A percentile compares a stretch with the other conserved stretches of the same genome.
phyloP scores from a whole-genome alignment of 2,888 invertebrate species.

The Leptopilina myrica region DNA sequence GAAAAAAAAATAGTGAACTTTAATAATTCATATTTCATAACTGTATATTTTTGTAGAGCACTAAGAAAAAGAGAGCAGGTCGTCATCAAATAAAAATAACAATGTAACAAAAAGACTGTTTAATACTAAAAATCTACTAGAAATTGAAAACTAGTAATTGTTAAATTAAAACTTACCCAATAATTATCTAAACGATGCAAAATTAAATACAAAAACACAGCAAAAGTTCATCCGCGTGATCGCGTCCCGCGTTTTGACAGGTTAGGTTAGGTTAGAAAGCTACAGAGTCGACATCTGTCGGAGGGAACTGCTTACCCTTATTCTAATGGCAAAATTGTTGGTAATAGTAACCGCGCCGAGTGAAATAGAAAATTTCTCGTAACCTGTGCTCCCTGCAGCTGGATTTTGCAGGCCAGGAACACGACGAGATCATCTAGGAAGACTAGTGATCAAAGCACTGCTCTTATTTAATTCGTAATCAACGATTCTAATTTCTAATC shows the following conservation, averaged over 20 bases:
- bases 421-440: conserved; percentile 41
- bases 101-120: not conserved
- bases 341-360: not conserved
- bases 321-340: not conserved
- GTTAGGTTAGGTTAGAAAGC: not conserved
- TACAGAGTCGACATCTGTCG: not conserved
- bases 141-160: too few species aligned
- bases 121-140: not conserved
- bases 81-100: not conserved
- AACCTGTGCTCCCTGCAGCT: conserved; percentile 41
- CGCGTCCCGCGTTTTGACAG: not conserved
- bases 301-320: not conserved
- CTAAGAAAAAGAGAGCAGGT: too few species aligned
- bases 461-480: not conserved
- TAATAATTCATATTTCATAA: too few species aligned
- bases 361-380: not conserved
- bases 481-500: not conserved
- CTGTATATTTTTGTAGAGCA: too few species aligned
- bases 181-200: too few species aligned
- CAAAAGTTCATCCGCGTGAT: not conserved
- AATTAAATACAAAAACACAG: too few species aligned
- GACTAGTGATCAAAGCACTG: conserved; percentile 4
- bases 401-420: conserved; percentile 63
- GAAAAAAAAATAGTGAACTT: too few species aligned
- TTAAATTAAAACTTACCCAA: too few species aligned